Percentiles rank a stretch among this genome's conserved stretches.
Evolutionary conservation across 2,113 vertebrate species (phyloP).

Genomic region (Passer domesticus): DNA sequence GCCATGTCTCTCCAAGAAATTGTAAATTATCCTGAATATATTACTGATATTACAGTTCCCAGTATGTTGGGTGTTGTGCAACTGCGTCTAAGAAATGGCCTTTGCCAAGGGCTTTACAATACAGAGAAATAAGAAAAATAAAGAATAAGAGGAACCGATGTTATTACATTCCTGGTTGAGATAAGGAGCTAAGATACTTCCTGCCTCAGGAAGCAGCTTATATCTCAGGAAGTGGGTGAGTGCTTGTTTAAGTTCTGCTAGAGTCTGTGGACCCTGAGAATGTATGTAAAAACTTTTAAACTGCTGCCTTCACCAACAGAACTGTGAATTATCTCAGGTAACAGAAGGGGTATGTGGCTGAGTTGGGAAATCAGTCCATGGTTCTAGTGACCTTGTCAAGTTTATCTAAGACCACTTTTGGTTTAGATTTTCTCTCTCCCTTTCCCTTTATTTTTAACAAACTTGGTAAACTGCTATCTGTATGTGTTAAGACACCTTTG

Average conservation of each 20-base stretch:
- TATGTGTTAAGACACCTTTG: not conserved
- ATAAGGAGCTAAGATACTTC: conserved; percentile 37
- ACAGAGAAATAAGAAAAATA: not conserved
- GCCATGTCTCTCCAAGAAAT: not conserved
- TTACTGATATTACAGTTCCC: not conserved
- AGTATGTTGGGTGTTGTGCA: not conserved
- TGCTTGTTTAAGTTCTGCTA: not conserved
- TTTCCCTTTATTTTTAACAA: not conserved
- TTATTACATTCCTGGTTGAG: not conserved
- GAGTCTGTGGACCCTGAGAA: not conserved
- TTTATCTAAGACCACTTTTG: not conserved
- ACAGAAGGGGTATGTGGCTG: not conserved
- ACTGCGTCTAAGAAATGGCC: not conserved
- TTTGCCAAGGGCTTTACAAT: not conserved
- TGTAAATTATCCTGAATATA: not conserved
- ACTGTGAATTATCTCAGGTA: not conserved
- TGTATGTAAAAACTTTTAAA: not conserved
- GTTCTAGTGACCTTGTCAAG: not conserved
- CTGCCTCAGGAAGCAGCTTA: conserved; percentile 24
- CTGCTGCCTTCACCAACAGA: not conserved
- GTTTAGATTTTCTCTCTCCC: not conserved
- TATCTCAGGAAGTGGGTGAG: conserved; percentile 13
- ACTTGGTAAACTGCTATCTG: not conserved
- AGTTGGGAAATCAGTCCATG: not conserved
- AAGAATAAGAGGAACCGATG: not conserved